Conservation (phyloP, 2,797 vertebrate genomes). For the Babyrousa celebensis region DNA sequence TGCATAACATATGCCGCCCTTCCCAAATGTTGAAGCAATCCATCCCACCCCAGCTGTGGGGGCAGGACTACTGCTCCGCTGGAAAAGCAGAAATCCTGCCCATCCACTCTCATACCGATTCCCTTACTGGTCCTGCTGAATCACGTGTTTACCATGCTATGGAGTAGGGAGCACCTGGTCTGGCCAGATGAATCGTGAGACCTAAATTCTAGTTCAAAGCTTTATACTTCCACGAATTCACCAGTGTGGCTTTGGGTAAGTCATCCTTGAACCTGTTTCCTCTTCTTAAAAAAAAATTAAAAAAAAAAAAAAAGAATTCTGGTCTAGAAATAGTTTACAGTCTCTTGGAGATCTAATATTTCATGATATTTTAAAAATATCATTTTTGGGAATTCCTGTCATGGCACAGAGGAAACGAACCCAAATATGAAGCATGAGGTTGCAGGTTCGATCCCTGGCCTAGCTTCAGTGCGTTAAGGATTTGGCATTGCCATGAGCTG, state of each 20-base stretch:
- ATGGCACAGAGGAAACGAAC: too few species aligned
- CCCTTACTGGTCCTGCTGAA: not conserved
- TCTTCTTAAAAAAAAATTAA: constrained; percentile 31
- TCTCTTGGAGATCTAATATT: not conserved
- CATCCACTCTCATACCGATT: not conserved
- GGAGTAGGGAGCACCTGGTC: not conserved
- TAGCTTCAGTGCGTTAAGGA: too few species aligned
- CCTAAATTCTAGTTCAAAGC: not conserved
- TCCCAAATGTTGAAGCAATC: not conserved
- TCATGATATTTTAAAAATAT: not conserved
- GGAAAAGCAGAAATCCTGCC: not conserved
- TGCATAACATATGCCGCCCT: not conserved
- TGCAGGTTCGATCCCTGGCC: too few species aligned
- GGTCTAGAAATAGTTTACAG: constrained; percentile 3
- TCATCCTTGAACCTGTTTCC: constrained; percentile 3
- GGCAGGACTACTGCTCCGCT: not conserved
- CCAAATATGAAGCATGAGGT: too few species aligned
- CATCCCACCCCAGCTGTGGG: not conserved
- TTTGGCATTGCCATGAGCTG: too few species aligned
- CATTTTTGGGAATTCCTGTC: not conserved
- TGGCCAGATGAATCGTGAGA: not conserved
- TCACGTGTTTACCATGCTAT: not conserved
- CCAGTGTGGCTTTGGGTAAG: not conserved
- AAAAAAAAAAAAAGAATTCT: constrained; percentile 13
- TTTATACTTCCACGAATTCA: not conserved